phyloP scores from a whole-genome alignment of 2,797 vertebrate genomes.

The Propithecus perrieri region DNA sequence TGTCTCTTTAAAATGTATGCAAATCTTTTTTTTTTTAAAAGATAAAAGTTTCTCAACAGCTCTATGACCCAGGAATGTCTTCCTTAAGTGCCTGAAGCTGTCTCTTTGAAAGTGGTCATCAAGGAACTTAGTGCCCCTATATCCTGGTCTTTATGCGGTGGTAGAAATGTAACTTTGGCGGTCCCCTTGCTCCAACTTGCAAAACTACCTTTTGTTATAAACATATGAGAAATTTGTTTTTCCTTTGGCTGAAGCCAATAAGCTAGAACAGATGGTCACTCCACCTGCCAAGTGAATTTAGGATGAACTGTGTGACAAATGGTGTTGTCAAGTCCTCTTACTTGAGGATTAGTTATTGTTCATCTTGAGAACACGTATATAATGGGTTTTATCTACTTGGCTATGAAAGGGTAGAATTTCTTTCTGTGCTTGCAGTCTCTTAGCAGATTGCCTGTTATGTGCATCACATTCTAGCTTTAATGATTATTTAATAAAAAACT shows the following conservation, averaged over 20 bases:
- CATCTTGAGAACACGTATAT: neutral
- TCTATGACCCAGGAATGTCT: neutral
- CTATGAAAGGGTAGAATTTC: neutral
- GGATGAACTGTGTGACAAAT: neutral
- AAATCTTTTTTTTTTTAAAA: neutral
- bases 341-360: neutral
- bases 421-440: neutral
- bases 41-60: neutral
- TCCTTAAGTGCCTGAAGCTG: neutral
- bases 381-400: neutral
- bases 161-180: neutral
- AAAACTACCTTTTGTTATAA: neutral
- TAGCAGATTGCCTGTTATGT: neutral
- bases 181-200: neutral
- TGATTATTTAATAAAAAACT: neutral
- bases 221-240: neutral
- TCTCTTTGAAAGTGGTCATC: neutral
- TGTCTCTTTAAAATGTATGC: neutral
- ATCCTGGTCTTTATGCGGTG: neutral
- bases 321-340: neutral
- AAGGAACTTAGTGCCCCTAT: neutral
- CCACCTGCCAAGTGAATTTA: neutral
- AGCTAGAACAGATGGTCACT: neutral
- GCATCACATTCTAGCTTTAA: neutral
- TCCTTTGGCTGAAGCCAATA: neutral